phyloP scores from a whole-genome alignment of 2,113 vertebrate species.

The Echinops telfairi region DNA sequence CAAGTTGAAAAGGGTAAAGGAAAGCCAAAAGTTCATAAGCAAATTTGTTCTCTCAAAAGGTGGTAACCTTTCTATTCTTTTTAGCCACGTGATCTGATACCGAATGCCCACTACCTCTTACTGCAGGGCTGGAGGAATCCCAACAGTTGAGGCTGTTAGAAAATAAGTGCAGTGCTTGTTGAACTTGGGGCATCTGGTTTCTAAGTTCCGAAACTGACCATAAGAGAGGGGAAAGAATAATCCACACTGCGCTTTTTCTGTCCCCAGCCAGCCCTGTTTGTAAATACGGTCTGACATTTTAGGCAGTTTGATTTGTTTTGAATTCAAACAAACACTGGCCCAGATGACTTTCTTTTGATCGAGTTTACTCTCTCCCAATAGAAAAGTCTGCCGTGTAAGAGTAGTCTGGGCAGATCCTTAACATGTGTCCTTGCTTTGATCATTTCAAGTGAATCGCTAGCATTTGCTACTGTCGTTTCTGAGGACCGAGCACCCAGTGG shows the following conservation, averaged over 20 bases:
- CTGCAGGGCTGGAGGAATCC: not conserved
- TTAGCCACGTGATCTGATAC: too few relatives aligned
- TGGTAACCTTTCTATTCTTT: not conserved
- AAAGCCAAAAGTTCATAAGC: not conserved
- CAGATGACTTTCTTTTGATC: not conserved
- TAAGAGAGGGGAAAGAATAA: not conserved
- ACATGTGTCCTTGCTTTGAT: not conserved
- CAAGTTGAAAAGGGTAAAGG: not conserved
- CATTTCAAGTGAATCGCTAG: not conserved
- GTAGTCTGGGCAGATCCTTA: not conserved
- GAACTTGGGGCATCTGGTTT: not conserved
- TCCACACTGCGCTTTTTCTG: too few relatives aligned
- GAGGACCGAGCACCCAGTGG: not conserved
- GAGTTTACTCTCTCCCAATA: not conserved
- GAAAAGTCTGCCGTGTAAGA: not conserved
- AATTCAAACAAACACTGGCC: not conserved
- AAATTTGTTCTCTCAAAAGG: not conserved
- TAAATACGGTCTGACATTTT: not conserved
- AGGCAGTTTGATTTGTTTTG: slow-evolving; percentile 5
- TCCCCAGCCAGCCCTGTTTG: too few relatives aligned
- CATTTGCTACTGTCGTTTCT: not conserved
- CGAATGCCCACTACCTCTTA: not conserved
- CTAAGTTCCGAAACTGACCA: not conserved
- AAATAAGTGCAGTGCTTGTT: not conserved
- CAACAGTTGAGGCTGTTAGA: not conserved